phyloP scores from a whole-genome alignment of 2,113 vertebrate genomes.

The Burhinus oedicnemus region DNA sequence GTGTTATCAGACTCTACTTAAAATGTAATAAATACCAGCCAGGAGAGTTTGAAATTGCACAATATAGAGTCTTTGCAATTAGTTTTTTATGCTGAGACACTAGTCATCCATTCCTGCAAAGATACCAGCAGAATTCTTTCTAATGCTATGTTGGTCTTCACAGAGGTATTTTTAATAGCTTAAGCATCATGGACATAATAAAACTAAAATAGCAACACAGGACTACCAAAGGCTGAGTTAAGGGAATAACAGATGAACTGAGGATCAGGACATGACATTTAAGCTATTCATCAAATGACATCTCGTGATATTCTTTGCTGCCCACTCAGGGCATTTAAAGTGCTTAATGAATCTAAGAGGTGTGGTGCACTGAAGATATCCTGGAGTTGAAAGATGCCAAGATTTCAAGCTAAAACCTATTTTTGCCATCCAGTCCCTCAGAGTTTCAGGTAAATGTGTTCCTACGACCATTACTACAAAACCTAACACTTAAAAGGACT shows the following conservation, averaged over 20 bases:
- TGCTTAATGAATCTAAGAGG: not conserved
- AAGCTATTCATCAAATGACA: constrained; percentile 3
- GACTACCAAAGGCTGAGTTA: not conserved
- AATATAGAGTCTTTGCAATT: not conserved
- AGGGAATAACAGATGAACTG: constrained; percentile 13
- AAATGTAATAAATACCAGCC: not conserved
- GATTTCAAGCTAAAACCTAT: not conserved
- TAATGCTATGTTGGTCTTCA: not conserved
- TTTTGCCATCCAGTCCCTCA: not conserved
- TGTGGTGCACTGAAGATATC: not conserved
- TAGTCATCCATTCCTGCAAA: not conserved
- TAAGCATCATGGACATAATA: not conserved
- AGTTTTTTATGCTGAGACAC: not conserved
- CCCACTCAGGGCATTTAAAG: constrained; percentile 30
- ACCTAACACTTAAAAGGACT: not conserved
- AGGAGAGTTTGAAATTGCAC: not conserved
- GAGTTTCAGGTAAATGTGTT: not conserved
- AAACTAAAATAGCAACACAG: constrained; percentile 20
- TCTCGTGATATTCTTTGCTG: not conserved
- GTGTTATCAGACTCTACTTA: not conserved
- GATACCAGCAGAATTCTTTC: not conserved
- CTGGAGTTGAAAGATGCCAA: not conserved
- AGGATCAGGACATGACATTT: constrained; percentile 33
- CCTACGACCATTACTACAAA: not conserved
- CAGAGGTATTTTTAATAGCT: constrained; percentile 18